A percentile compares a stretch with the other conserved stretches of the same genome.
phyloP scores from a whole-genome alignment of 2,113 vertebrate genomes.

The Limanda limanda region DNA sequence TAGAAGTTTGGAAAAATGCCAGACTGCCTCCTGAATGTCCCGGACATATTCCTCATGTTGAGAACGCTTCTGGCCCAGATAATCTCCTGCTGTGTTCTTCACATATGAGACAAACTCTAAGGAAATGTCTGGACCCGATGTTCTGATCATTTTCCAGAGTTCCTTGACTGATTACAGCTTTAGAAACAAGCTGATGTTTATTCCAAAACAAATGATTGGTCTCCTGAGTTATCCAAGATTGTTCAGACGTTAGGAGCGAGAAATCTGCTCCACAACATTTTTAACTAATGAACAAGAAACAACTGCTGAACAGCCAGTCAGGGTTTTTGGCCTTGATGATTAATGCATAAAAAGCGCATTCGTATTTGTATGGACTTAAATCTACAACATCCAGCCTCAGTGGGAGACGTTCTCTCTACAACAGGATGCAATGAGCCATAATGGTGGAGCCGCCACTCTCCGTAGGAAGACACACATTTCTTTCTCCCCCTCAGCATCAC shows the following conservation, averaged over 20 bases:
- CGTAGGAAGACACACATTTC: slow-evolving; percentile 28
- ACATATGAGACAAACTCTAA: too few relatives aligned
- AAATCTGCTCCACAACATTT: not conserved
- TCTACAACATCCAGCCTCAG: slow-evolving; percentile 25
- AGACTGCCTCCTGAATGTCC: too few relatives aligned
- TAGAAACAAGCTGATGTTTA: too few relatives aligned
- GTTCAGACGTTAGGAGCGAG: not conserved
- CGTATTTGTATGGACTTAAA: slow-evolving; percentile 32
- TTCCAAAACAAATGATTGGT: not conserved
- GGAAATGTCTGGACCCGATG: too few relatives aligned
- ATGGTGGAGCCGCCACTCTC: slow-evolving; percentile 40
- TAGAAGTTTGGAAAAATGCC: too few relatives aligned
- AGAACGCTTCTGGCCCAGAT: too few relatives aligned
- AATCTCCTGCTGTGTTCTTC: too few relatives aligned
- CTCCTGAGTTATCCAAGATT: not conserved
- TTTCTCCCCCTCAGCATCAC: slow-evolving; percentile 39
- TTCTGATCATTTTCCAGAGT: too few relatives aligned
- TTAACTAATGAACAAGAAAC: not conserved
- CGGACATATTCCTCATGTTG: too few relatives aligned
- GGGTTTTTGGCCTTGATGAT: not conserved
- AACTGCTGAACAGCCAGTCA: not conserved
- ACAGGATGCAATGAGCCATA: slow-evolving; percentile 52
- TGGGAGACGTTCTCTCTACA: slow-evolving; percentile 43
- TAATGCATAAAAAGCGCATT: slow-evolving; percentile 22
- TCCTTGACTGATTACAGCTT: too few relatives aligned